phyloP scores from a whole-genome alignment of 2,888 invertebrate genomes.

The Megaustenia siamemsis region DNA sequence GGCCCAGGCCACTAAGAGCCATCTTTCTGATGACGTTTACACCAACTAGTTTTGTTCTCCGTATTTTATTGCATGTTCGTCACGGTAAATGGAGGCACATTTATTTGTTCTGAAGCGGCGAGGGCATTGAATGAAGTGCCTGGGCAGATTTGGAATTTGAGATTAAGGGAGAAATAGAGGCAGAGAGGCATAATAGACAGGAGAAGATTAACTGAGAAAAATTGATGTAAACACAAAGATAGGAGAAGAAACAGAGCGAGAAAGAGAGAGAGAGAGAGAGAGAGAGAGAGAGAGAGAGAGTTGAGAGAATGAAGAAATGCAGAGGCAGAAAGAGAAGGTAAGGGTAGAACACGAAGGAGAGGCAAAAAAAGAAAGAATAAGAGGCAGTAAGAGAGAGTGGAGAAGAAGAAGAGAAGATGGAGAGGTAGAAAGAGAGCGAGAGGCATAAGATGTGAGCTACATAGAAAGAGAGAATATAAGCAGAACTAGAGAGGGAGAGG shows the following conservation, averaged over 20 bases:
- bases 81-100: too few species aligned
- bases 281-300: too few species aligned
- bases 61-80: too few species aligned
- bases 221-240: constrained; percentile 6
- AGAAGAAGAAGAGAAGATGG: too few species aligned
- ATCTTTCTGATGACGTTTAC: too few species aligned
- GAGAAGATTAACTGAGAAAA: background rate
- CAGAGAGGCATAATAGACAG: background rate
- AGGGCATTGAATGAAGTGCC: too few species aligned
- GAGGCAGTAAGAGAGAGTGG: background rate
- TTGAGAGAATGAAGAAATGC: background rate
- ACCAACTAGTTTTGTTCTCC: too few species aligned
- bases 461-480: background rate
- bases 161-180: too few species aligned
- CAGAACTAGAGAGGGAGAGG: background rate
- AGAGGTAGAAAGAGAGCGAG: background rate
- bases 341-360: background rate
- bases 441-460: background rate
- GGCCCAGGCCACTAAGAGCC: too few species aligned
- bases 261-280: constrained; percentile 1
- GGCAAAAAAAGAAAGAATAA: background rate
- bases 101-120: too few species aligned
- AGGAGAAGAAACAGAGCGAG: constrained; percentile 18
- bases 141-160: too few species aligned
- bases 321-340: background rate